These are phyloP conservation scores for Eublepharis macularius DNA, from an alignment of 2,113 vertebrate genomes.

Conservation along the genomic window DNA sequence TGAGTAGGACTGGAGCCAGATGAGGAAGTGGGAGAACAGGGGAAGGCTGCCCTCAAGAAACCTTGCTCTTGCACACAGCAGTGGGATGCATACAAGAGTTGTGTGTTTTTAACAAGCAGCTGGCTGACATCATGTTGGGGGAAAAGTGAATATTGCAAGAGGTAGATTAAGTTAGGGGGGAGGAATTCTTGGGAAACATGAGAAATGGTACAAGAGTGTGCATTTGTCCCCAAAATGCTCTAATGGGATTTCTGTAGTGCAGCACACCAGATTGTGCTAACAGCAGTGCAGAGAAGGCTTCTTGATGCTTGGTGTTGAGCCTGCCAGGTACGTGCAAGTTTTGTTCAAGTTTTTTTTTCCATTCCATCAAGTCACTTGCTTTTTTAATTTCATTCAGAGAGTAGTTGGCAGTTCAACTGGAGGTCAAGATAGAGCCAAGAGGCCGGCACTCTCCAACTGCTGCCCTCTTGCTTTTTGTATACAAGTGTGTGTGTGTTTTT, in stretches of 20 bases:
- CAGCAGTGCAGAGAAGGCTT: background rate
- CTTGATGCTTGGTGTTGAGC: background rate
- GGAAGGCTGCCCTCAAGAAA: too few species aligned
- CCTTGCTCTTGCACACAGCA: background rate
- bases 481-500: conserved; percentile 7
- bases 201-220: background rate
- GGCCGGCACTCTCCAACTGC: background rate
- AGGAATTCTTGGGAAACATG: background rate
- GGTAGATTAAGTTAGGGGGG: background rate
- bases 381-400: background rate
- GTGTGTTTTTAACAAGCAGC: background rate
- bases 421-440: background rate
- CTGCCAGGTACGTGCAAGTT: background rate
- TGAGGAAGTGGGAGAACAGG: too few species aligned
- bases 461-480: conserved; percentile 6
- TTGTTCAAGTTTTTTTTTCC: fast-evolving
- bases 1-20: background rate
- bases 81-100: too few species aligned
- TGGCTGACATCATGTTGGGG: background rate
- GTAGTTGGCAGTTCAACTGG: background rate
- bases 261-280: fast-evolving
- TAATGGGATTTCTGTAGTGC: fast-evolving
- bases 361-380: background rate
- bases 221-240: background rate
- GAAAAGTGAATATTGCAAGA: too few species aligned